Evolutionary conservation across 2,888 invertebrate species (phyloP).

Genomic region (Platycheirus albimanus): DNA sequence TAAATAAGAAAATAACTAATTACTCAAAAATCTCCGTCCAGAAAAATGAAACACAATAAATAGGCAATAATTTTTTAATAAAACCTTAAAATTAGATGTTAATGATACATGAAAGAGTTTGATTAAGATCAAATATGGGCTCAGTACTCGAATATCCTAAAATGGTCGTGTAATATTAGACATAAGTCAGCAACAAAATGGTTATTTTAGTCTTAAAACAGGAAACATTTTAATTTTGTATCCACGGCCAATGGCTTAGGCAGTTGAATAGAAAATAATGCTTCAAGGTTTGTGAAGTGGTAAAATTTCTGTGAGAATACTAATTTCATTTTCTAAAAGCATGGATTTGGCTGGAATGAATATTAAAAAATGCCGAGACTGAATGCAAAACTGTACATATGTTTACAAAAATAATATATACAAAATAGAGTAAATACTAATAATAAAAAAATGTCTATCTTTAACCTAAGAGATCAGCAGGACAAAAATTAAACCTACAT

Average conservation of each 20-base stretch:
- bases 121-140: too few species aligned
- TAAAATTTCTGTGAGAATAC: constrained; percentile 1
- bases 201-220: background rate
- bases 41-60: constrained; percentile 7
- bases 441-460: background rate
- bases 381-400: constrained; percentile 3
- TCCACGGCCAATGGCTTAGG: background rate
- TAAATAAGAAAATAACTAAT: constrained; percentile 23
- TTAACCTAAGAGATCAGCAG: background rate
- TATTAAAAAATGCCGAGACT: constrained; percentile 26
- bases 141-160: too few species aligned
- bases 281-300: constrained; percentile 21
- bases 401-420: background rate
- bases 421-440: background rate
- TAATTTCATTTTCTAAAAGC: background rate
- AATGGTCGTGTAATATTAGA: too few species aligned
- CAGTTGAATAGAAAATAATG: background rate
- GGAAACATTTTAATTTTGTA: background rate
- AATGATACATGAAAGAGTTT: too few species aligned
- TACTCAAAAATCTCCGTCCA: constrained; percentile 29
- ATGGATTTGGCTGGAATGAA: background rate
- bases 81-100: background rate
- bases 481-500: background rate
- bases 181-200: background rate
- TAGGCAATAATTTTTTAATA: constrained; percentile 16